phyloP scores from a whole-genome alignment of 2,888 invertebrate genomes.

The Drosophila leonis region DNA sequence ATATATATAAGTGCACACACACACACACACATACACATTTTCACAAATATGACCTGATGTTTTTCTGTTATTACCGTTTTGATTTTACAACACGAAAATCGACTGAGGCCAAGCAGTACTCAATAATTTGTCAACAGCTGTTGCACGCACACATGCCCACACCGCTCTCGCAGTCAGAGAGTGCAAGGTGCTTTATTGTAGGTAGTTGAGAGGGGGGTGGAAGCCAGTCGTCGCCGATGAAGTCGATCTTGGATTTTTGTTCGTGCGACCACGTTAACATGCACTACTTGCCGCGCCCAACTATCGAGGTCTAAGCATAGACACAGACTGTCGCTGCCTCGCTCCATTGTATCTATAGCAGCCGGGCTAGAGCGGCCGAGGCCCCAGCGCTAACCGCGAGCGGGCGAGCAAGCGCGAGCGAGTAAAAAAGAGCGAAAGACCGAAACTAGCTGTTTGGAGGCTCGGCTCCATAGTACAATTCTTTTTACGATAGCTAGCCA shows the following conservation, averaged over 20 bases:
- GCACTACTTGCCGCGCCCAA: conserved; percentile 57
- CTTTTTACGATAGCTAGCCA: conserved; percentile 12
- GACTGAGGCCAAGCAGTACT: conserved; percentile 37
- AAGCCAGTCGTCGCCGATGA: conserved; percentile 10
- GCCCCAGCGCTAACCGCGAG: conserved; percentile 27
- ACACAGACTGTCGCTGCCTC: conserved; percentile 71
- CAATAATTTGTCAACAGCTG: conserved; percentile 53
- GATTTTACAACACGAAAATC: conserved; percentile 32
- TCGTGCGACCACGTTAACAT: conserved; percentile 15
- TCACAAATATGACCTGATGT: conserved; percentile 31
- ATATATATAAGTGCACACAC: background rate
- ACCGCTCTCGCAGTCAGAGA: conserved; percentile 14
- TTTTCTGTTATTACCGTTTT: conserved; percentile 53
- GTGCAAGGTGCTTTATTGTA: conserved; percentile 8
- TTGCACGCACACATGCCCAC: conserved; percentile 20
- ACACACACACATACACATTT: background rate
- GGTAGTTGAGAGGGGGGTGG: conserved; percentile 16
- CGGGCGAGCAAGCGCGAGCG: conserved; percentile 1
- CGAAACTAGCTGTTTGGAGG: conserved; percentile 48
- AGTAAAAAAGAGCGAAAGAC: conserved; percentile 29
- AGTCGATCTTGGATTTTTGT: conserved; percentile 56
- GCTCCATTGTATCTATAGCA: conserved; percentile 54
- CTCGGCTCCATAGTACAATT: conserved; percentile 39
- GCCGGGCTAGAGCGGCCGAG: conserved; percentile 37
- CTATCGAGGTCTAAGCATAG: conserved; percentile 79